Conservation (phyloP, 2,113 vertebrate genomes). For the Varanus komodoensis region DNA sequence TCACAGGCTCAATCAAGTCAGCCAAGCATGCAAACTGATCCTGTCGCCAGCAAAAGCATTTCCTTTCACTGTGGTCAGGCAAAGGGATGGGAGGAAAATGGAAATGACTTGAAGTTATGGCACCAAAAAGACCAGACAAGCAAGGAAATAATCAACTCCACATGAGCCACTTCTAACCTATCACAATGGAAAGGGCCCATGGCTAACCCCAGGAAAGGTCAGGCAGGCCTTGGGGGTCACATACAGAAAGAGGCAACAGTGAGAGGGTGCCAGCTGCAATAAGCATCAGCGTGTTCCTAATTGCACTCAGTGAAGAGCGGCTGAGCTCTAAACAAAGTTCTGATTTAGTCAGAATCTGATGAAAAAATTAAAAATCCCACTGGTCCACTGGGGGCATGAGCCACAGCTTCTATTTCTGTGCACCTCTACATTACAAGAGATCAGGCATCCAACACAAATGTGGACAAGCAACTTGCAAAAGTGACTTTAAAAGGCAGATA, state of each 20-base stretch:
- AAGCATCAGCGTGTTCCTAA: conserved; percentile 78
- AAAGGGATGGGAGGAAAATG: conserved; percentile 75
- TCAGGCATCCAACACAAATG: conserved; percentile 28
- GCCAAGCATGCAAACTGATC: conserved; percentile 69
- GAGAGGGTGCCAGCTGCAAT: conserved; percentile 77
- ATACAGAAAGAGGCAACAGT: conserved; percentile 76
- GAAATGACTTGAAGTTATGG: conserved; percentile 80
- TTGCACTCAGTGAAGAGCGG: conserved; percentile 64
- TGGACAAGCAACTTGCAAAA: neutral
- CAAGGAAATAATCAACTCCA: conserved; percentile 97
- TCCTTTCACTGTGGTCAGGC: conserved; percentile 77
- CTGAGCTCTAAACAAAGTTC: conserved; percentile 16
- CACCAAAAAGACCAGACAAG: conserved; percentile 83
- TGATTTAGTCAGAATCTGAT: conserved; percentile 49
- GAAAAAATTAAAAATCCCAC: conserved; percentile 45
- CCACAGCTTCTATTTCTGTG: conserved; percentile 31
- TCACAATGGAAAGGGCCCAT: conserved; percentile 83
- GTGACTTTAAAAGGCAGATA: conserved; percentile 12
- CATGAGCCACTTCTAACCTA: conserved; percentile 84
- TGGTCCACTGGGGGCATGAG: conserved; percentile 43
- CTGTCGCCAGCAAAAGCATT: conserved; percentile 76
- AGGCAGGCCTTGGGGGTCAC: conserved; percentile 77
- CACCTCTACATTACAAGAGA: conserved; percentile 66
- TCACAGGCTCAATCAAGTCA: conserved; percentile 66
- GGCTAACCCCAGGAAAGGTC: conserved; percentile 85